phyloP scores from a whole-genome alignment of 30 jellyfish, hydroid and myxozoan species.

The Aurelia coerulea region DNA sequence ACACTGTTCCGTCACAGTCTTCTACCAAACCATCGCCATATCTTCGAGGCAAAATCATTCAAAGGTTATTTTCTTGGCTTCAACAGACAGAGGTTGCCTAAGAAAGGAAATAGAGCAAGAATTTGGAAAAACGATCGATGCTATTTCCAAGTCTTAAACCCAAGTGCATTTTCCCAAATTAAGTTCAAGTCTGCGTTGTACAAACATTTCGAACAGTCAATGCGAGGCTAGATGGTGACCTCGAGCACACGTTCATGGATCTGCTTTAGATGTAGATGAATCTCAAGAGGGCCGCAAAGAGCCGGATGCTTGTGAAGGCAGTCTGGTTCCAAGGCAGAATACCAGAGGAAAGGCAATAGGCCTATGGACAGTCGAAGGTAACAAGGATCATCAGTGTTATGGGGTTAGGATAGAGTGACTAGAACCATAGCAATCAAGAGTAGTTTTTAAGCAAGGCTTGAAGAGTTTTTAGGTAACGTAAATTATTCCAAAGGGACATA shows the following conservation, averaged over 20 bases:
- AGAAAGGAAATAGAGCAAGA: slow-evolving; percentile 60
- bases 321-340: too few relatives aligned
- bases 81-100: slow-evolving; percentile 56
- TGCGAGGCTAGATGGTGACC: slow-evolving; percentile 9
- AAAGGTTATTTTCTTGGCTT: slow-evolving; percentile 55
- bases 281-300: too few relatives aligned
- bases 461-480: too few relatives aligned
- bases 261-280: too few relatives aligned
- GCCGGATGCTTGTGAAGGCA: too few relatives aligned
- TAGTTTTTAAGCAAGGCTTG: too few relatives aligned
- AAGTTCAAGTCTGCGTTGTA: slow-evolving; percentile 26
- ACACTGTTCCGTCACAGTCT: slow-evolving; percentile 42
- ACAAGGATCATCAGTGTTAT: too few relatives aligned
- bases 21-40: slow-evolving; percentile 53
- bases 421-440: too few relatives aligned
- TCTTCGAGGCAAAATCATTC: slow-evolving; percentile 41
- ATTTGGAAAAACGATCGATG: slow-evolving; percentile 63
- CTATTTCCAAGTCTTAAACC: slow-evolving; percentile 41
- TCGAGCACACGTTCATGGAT: not conserved
- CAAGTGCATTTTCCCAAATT: not conserved
- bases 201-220: slow-evolving; percentile 19
- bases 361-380: too few relatives aligned
- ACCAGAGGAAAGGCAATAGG: too few relatives aligned
- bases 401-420: too few relatives aligned
- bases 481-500: too few relatives aligned